Evolutionary conservation across 2,888 invertebrate genomes (phyloP), one percentile per base, ranked within the genome.

Genomic region (Ormia ochracea): DNA sequence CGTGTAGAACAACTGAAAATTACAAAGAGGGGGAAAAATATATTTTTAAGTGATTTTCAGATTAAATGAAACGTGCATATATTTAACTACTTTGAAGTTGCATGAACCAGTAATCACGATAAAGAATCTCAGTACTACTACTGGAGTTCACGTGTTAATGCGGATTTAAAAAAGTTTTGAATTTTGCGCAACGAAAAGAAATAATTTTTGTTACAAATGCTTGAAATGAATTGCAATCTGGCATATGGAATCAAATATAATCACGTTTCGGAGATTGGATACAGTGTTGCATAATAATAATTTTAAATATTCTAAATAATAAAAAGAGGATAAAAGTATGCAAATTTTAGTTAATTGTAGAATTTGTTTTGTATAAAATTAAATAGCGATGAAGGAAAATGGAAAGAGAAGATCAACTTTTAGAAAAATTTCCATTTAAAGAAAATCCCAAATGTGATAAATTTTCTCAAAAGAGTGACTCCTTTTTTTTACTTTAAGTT

Each of bases 61-160:
- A 43, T 65, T 54, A 63, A 26, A 45, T 6, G 7, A 43, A 74
- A 61, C 45, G 54, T 76, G 61, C 45, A 68, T 21, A 45, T 54
- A 61, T 68, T 76, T 76, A 54, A 50, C 10, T 17, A 76, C n/a
- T 36, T 69, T 54, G 14, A 45, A 28, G 68, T 50, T 76, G 65
- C 65, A 65, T 12, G 52, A n/a, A n/a, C n/a, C n/a, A n/a, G n/a
- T 33, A 69, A 76, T 61, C 68, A 69, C 1, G 28, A 38, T 74
- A 10, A 23, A 65, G 28, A 54, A 54, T 76, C 61, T n/a, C n/a
- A n/a, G n/a, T n/a, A n/a, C n/a, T 54, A 54, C 75, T 59, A 56
- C 74, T 38, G 36, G 21, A 69, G 75, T 69, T 70, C 79, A 79
- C 75, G 79, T 79, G 79, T 52, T 65, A 65, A 52, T 45, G 65